Evolutionary conservation across 2,797 vertebrate species (phyloP), one percentile per base, ranked within the genome.

Genomic region (Pseudocheirus occidentalis): DNA sequence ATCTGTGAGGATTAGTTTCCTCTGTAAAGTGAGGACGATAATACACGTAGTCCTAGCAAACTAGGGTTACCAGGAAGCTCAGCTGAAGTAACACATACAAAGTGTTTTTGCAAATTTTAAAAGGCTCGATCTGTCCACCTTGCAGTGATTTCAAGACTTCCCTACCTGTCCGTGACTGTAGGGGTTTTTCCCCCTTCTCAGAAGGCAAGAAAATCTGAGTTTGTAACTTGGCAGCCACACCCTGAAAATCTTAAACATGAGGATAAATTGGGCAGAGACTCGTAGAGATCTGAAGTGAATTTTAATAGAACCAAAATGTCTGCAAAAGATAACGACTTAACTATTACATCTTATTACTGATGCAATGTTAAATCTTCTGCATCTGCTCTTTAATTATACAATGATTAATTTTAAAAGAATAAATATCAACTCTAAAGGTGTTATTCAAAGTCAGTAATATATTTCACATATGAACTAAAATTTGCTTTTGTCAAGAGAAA

Each of bases 151-250:
- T 92, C 24, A 34, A 40, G 21, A 16, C 24, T 50, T 46, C 9
- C 2, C 24, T 28, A 28, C 40, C 14, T 0, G 1, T 55, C 24
- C 66, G 89, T 24, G 0, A 12, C 31, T 31, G 1, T 66, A 0
- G 4, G 40, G 52, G 27, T 9, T 52, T 91, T 7, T 27, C 4
- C 13, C 87, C 55, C 55, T 56, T 40, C 50, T 52, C 5, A 90
- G 73, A 34, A 93, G 91, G 92, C 58, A 55, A 59, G 55, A 31
- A 5, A 96, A 57, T 91, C 62, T 13, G 93, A n/a, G 92, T 27
- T 9, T 24, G 18, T 27, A 52, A 59, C 55, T 81, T 55, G 21
- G 91, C 87, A 24, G 3, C 46, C 66, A 62, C n/a, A 12, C 56
- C 94, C 28, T 40, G 91, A 40, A 91, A 87, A 27, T 87, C 18